phyloP scores from a whole-genome alignment of 92 coral and sea anemone species.

The Actinernus sp. region DNA sequence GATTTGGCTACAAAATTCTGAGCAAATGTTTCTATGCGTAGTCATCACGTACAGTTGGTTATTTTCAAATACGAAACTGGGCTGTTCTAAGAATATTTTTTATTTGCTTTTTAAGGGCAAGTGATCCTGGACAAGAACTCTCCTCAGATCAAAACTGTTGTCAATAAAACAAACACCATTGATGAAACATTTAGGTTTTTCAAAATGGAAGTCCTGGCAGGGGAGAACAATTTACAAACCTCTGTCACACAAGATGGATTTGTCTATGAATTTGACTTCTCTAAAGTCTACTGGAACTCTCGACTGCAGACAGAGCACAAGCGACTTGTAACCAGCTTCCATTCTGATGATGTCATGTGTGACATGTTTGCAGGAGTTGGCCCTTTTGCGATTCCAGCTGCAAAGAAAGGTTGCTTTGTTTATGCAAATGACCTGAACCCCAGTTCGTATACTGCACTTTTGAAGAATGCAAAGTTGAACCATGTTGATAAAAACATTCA shows the following conservation, averaged over 20 bases:
- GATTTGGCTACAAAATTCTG: too few species aligned
- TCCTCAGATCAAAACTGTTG: slow-evolving; percentile 97
- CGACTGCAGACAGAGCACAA: slow-evolving; percentile 95
- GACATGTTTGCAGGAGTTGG: slow-evolving; percentile 99
- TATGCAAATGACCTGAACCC: slow-evolving; percentile 98
- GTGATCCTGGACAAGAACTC: slow-evolving; percentile 93
- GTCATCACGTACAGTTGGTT: too few species aligned
- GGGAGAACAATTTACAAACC: slow-evolving; percentile 77
- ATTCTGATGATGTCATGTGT: slow-evolving; percentile 72
- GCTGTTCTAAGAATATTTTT: too few species aligned
- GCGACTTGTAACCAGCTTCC: slow-evolving; percentile 76
- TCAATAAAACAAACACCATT: slow-evolving; percentile 89
- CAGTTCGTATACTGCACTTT: slow-evolving; percentile 75
- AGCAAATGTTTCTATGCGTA: too few species aligned
- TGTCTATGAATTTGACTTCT: slow-evolving; percentile 89
- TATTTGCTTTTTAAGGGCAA: slow-evolving; percentile 82
- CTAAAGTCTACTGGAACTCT: slow-evolving; percentile 99
- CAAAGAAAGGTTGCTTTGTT: slow-evolving; percentile 91
- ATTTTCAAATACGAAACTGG: too few species aligned
- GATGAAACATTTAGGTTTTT: slow-evolving; percentile 93
- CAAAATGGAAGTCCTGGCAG: slow-evolving; percentile 95
- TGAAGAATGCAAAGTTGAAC: slow-evolving; percentile 81
- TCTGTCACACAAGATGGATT: slow-evolving; percentile 90
- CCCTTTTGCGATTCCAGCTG: slow-evolving; percentile 99
- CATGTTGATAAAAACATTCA: slow-evolving; percentile 63